Base-by-base conservation (phyloP, 2,113 vertebrate genomes). In the Seriola quinqueradiata region DNA sequence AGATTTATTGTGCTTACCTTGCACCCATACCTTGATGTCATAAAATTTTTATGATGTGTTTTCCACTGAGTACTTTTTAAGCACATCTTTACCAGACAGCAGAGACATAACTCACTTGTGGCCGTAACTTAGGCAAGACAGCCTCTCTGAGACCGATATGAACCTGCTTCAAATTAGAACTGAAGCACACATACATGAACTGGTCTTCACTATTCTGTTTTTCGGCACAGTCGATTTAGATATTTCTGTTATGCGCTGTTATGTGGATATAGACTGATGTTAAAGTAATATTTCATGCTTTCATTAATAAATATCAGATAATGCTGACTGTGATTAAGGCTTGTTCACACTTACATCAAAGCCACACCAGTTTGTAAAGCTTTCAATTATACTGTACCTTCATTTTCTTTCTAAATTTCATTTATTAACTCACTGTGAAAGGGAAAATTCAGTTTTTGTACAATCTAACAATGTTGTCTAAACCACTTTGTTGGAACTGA, bases 21-120 rank as follows among this genome's bases (percentile, higher is more conserved):
- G 61, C 69, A 84, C 52, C 73, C 79, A 59, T 79, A 83, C 68
- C 78, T 90, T 57, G 10, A 25, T 90, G 71, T 70, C 89, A 58
- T 94, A 91, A 94, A 85, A 71, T 75, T 80, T 93, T 93, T 92
- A 90, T 69, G 85, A 89, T 76, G 72, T 78, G 72, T 91, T 93
- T 92, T 93, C 83, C 86, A 70, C 77, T 66, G 79, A 82, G 78
- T 88, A 85, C 82, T 87, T 89, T 92, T 91, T 82, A 85, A 90
- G 79, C 82, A 93, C 77, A 92, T 92, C 84, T 92, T 91, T 83
- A 90, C 83, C 82, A 75, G 79, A 88, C 88, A 75, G 71, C 82
- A 55, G 68, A 89, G 70, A 34, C 69, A 84, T 90, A 81, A 90
- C 68, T 92, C 84, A 87, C 65, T 4, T 1, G 1, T 17, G 68